These are phyloP conservation scores for Xestia c-nigrum DNA, from an alignment of 2,888 invertebrate genomes.

Conservation along the genomic window DNA sequence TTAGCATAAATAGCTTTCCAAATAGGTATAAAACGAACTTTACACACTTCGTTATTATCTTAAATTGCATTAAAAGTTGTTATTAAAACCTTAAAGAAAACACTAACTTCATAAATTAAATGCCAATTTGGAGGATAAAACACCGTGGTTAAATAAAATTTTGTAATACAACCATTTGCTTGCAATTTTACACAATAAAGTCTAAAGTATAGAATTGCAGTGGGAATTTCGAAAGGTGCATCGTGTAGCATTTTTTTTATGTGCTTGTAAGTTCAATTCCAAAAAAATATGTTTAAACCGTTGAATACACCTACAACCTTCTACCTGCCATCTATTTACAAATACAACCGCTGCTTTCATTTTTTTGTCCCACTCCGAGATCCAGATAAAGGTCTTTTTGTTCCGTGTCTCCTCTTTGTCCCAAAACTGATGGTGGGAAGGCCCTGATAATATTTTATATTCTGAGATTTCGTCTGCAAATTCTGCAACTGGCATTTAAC, in stretches of 20 bases:
- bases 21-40: no score
- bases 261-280: conserved; percentile 65
- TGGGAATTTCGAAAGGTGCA: conserved; percentile 88
- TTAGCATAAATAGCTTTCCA: neutral
- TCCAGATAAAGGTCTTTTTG: conserved; percentile 83
- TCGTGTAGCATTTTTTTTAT: conserved; percentile 71
- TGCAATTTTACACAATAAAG: conserved; percentile 37
- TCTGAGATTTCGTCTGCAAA: conserved; percentile 35
- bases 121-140: neutral
- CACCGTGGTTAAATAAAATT: conserved; percentile 16
- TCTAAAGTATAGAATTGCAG: conserved; percentile 64
- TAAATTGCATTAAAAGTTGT: conserved; percentile 3
- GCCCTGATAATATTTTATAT: conserved; percentile 40
- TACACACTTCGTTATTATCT: neutral
- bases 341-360: conserved; percentile 83
- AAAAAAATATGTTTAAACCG: conserved; percentile 72
- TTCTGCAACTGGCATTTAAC: conserved; percentile 26
- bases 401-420: conserved; percentile 80
- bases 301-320: conserved; percentile 88
- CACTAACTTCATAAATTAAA: conserved; percentile 12
- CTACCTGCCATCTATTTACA: conserved; percentile 89
- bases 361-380: conserved; percentile 80
- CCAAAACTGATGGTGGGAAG: conserved; percentile 65
- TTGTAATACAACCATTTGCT: conserved; percentile 29
- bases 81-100: neutral